phyloP scores from a whole-genome alignment of 1,140 invertebrate genomes.

The Anastrepha ludens region DNA sequence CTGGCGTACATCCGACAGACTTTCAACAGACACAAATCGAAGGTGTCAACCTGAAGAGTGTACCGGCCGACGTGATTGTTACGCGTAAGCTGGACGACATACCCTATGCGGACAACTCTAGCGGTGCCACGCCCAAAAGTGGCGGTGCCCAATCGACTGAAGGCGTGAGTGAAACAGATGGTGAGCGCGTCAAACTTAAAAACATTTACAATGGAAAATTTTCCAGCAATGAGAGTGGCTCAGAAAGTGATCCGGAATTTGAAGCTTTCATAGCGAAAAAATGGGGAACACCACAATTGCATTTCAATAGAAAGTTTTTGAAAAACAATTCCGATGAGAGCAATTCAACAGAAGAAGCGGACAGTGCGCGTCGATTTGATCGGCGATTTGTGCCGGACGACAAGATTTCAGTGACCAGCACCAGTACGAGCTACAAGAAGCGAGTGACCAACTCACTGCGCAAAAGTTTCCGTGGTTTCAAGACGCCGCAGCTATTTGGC shows the following conservation, averaged over 20 bases:
- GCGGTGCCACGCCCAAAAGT: constrained; percentile 25
- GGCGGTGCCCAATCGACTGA: constrained; percentile 15
- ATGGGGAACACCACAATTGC: constrained; percentile 71
- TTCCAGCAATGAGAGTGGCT: constrained; percentile 56
- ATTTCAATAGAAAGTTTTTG: constrained; percentile 72
- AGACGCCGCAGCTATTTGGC: constrained; percentile 59
- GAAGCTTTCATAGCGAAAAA: constrained; percentile 60
- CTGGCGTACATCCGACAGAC: constrained; percentile 59
- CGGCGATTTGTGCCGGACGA: constrained; percentile 60
- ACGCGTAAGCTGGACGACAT: constrained; percentile 67
- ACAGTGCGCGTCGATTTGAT: constrained; percentile 47
- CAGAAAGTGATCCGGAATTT: constrained; percentile 59
- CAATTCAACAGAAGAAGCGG: constrained; percentile 40
- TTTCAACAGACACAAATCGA: constrained; percentile 61
- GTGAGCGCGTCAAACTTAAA: constrained; percentile 55
- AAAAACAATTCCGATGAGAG: constrained; percentile 60
- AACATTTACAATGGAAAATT: constrained; percentile 54
- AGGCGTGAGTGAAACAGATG: constrained; percentile 45
- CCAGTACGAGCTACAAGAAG: constrained; percentile 68
- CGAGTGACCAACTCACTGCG: constrained; percentile 66
- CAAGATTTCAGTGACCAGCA: constrained; percentile 69
- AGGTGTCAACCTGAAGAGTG: constrained; percentile 67
- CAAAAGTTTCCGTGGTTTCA: constrained; percentile 66
- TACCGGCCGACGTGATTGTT: constrained; percentile 67
- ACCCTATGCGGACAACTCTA: constrained; percentile 59